Conservation (phyloP, 2,797 vertebrate species). For the Sebastes itinus region DNA sequence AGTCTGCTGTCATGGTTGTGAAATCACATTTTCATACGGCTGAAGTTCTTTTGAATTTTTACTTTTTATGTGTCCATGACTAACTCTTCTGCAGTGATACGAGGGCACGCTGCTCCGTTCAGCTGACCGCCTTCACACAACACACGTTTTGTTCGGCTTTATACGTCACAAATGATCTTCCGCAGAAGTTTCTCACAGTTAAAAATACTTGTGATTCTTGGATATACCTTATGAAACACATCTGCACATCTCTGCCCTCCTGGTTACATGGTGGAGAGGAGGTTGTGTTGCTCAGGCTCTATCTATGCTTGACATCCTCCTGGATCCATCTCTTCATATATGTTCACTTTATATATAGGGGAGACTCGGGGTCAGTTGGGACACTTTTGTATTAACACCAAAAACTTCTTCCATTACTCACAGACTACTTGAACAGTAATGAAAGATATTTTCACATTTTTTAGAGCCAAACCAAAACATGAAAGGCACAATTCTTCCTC, state of each 20-base stretch:
- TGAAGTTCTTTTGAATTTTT: constrained; percentile 7
- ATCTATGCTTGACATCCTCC: too few relatives aligned
- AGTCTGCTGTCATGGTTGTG: background rate
- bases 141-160: constrained; percentile 47
- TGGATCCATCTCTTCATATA: too few relatives aligned
- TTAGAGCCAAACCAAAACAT: too few relatives aligned
- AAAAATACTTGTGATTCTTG: background rate
- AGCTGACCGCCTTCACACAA: constrained; percentile 64
- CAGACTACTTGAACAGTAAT: too few relatives aligned
- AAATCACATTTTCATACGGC: constrained; percentile 49
- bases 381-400: too few relatives aligned
- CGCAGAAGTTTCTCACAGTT: constrained; percentile 37
- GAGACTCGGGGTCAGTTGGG: too few relatives aligned
- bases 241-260: background rate
- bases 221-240: background rate
- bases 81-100: constrained; percentile 35
- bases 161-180: constrained; percentile 32
- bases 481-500: too few relatives aligned
- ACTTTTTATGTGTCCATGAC: constrained; percentile 30
- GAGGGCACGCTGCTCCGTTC: constrained; percentile 29
- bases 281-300: too few relatives aligned
- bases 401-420: too few relatives aligned
- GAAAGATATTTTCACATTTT: too few relatives aligned
- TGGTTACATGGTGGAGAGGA: too few relatives aligned
- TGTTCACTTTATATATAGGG: too few relatives aligned